These are phyloP conservation scores for Bergia puertoricense DNA, from an alignment of 92 coral and sea anemone species.

Conservation along the genomic window DNA sequence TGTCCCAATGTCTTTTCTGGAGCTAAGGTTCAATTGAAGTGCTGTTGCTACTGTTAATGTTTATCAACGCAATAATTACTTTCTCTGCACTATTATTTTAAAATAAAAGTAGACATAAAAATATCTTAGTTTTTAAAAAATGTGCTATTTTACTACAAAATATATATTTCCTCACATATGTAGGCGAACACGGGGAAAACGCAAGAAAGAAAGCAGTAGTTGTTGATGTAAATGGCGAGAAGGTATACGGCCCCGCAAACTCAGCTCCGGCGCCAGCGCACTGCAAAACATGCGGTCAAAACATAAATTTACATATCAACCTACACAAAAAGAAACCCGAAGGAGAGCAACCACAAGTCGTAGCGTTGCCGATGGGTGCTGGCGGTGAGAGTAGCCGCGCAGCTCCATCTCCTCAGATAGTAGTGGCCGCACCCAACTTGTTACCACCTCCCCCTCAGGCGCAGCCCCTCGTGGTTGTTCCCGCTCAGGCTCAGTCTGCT, in stretches of 20 bases:
- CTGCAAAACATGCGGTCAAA: constrained; percentile 37
- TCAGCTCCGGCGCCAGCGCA: neutral
- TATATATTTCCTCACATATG: too few species aligned
- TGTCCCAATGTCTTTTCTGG: too few species aligned
- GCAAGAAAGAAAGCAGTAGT: constrained; percentile 48
- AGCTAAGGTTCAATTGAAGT: too few species aligned
- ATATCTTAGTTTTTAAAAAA: too few species aligned
- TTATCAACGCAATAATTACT: too few species aligned
- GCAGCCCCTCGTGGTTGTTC: constrained; percentile 28
- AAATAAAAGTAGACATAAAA: too few species aligned
- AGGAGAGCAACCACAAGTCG: constrained; percentile 24
- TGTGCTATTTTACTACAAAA: neutral
- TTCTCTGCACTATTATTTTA: too few species aligned
- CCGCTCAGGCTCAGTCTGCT: neutral
- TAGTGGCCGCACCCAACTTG: constrained; percentile 8
- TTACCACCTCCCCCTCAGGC: constrained; percentile 8
- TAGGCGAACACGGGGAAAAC: neutral
- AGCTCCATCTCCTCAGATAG: constrained; percentile 4
- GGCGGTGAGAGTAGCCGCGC: neutral
- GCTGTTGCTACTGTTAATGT: too few species aligned
- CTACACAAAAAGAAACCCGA: constrained; percentile 26
- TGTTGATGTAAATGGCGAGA: constrained; percentile 65
- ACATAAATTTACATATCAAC: constrained; percentile 38
- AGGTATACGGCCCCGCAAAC: constrained; percentile 44
- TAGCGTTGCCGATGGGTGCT: constrained; percentile 15